Evolutionary conservation across 1,140 invertebrate genomes (phyloP), one percentile per base, ranked within the genome.

Genomic region (Oryctes rhinoceros): DNA sequence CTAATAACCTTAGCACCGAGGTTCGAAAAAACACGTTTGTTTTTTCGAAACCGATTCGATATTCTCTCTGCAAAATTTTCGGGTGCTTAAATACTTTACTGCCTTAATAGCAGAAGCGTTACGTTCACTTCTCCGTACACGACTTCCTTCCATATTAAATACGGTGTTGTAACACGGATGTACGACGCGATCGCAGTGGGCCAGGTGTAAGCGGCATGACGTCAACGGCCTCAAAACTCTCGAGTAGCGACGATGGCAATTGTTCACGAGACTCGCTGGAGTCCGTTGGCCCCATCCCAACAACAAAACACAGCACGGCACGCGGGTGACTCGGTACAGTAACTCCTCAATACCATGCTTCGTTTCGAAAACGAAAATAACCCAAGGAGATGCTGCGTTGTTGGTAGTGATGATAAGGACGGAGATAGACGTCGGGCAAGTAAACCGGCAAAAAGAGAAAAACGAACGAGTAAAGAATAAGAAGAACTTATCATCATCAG

Each of bases 131-230:
- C 39, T 44, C 39, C 24, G 24, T 44, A n/a, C 18, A 59, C n/a
- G 18, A 59, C 53, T 59, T 59, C 53, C 53, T 59, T 15, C 53
- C n/a, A 59, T 59, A 59, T n/a, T 59, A 59, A 53, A 53, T 59
- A 59, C 18, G 18, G 53, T 59, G 18, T 59, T 59, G 53, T 59
- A 59, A 59, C 18, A 18, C 53, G 53, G 53, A 59, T 59, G 53
- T 59, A 59, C 53, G 53, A 59, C 15, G 18, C 53, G 53, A 59
- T 59, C 53, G 53, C 53, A 18, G 53, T 18, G 53, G 18, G 18
- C 53, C 53, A 59, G 53, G 53, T 59, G 53, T 59, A 59, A 59
- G 18, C 53, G 53, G 53, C 15, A 15, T 59, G 53, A 59, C 53
- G 53, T 59, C 53, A 59, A 59, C 53, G 53, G 1, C 53, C 53